Evolutionary conservation across 2,888 invertebrate genomes (phyloP).

Genomic region (Pterostichus niger): DNA sequence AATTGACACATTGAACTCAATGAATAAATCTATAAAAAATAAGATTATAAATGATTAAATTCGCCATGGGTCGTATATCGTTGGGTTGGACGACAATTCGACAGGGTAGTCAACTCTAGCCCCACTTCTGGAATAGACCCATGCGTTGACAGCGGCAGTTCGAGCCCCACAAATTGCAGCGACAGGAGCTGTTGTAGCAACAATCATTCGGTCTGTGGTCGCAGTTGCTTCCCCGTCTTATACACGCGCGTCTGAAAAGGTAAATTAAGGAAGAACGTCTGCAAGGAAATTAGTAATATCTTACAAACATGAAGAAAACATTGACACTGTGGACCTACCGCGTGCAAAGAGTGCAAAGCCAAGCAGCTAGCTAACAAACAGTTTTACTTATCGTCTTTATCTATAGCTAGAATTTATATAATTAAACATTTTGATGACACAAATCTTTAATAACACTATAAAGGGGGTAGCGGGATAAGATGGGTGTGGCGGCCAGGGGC

Average conservation of each 20-base stretch:
- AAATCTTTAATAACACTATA: too few relatives aligned
- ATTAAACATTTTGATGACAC: too few relatives aligned
- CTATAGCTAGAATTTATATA: too few relatives aligned
- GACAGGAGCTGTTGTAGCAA: slow-evolving; percentile 91
- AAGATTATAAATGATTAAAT: neutral
- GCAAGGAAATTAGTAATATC: slow-evolving; percentile 81
- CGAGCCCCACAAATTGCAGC: slow-evolving; percentile 93
- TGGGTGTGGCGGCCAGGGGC: too few relatives aligned
- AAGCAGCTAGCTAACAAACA: neutral
- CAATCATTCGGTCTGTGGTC: slow-evolving; percentile 92
- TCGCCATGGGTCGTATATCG: slow-evolving; percentile 61
- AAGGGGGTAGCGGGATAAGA: too few relatives aligned
- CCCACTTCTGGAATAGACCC: slow-evolving; percentile 94
- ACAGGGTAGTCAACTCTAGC: slow-evolving; percentile 77
- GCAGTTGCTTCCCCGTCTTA: slow-evolving; percentile 90
- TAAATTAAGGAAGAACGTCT: slow-evolving; percentile 91
- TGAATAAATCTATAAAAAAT: neutral
- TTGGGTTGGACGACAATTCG: slow-evolving; percentile 71
- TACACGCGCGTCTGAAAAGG: slow-evolving; percentile 91
- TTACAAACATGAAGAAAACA: slow-evolving; percentile 69
- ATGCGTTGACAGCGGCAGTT: slow-evolving; percentile 93
- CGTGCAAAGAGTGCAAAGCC: neutral
- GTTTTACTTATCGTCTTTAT: too few relatives aligned
- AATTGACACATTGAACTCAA: slow-evolving; percentile 11
- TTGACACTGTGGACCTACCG: slow-evolving; percentile 5